These are phyloP conservation scores for Polydrusus cervinus DNA, from an alignment of 2,888 invertebrate genomes.

Conservation along the genomic window DNA sequence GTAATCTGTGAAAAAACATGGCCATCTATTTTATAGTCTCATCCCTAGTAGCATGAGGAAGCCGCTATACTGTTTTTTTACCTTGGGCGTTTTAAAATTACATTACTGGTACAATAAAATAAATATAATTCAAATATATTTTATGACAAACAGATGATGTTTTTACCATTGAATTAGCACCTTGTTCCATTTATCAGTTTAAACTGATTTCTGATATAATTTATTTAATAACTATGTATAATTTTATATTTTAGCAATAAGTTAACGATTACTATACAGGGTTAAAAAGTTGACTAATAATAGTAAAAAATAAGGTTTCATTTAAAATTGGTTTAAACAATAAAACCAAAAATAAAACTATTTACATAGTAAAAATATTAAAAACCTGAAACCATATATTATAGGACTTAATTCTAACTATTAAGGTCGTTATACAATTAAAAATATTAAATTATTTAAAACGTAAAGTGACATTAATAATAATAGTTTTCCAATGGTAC, in stretches of 20 bases:
- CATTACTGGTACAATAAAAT: too few relatives aligned
- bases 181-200: conserved; percentile 56
- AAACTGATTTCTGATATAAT: conserved; percentile 48
- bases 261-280: conserved; percentile 48
- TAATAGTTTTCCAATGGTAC: background rate
- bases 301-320: conserved; percentile 47
- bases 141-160: too few relatives aligned
- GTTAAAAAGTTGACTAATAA: conserved; percentile 44
- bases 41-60: too few relatives aligned
- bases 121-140: too few relatives aligned
- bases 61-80: too few relatives aligned
- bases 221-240: conserved; percentile 43
- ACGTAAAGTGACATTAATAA: conserved; percentile 11
- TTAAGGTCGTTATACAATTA: conserved; percentile 13
- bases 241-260: conserved; percentile 44
- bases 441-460: conserved; percentile 17
- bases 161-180: conserved; percentile 57
- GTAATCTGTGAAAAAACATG: too few relatives aligned
- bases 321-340: conserved; percentile 43
- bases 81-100: too few relatives aligned
- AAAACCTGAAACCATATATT: conserved; percentile 19
- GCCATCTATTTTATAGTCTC: too few relatives aligned
- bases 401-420: conserved; percentile 4
- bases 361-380: conserved; percentile 49
- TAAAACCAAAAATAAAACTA: conserved; percentile 37